Conservation (phyloP, 2,888 invertebrate species). For the Parnassius orleans region DNA sequence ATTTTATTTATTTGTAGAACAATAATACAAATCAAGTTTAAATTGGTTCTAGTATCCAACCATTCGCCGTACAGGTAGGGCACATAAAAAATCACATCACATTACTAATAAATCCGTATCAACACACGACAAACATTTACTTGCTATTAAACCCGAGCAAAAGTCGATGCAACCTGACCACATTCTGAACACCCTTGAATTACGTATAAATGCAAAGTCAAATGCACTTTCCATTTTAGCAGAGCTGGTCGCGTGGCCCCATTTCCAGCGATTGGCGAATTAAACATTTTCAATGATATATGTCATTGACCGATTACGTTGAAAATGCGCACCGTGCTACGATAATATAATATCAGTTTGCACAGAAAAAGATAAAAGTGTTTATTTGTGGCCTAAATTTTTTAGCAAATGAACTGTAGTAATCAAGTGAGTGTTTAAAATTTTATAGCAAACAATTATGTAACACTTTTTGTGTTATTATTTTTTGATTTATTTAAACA, state of each 20-base stretch:
- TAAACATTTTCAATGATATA: conserved; percentile 10
- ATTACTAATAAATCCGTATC: neutral
- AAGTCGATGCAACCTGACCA: conserved; percentile 1
- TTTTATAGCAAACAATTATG: too few species aligned
- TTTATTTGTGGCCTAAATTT: conserved; percentile 19
- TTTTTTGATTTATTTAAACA: too few species aligned
- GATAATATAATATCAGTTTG: conserved; percentile 19
- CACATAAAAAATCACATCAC: neutral
- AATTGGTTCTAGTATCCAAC: too few species aligned
- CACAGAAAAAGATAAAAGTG: conserved; percentile 14
- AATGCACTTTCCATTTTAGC: conserved; percentile 23
- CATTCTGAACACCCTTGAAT: conserved; percentile 16
- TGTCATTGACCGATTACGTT: conserved; percentile 22
- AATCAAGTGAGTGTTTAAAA: too few species aligned
- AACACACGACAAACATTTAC: conserved; percentile 2
- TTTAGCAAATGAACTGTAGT: neutral
- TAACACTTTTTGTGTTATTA: too few species aligned
- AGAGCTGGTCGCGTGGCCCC: conserved; percentile 15
- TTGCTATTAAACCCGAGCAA: neutral
- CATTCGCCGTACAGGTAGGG: too few species aligned
- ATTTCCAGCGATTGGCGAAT: conserved; percentile 12
- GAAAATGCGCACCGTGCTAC: neutral
- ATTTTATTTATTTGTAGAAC: too few species aligned
- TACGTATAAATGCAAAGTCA: neutral
- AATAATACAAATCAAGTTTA: too few species aligned